Evolutionary conservation across 2,113 vertebrate species (phyloP).

Genomic region (Phalacrocorax pelagicus): DNA sequence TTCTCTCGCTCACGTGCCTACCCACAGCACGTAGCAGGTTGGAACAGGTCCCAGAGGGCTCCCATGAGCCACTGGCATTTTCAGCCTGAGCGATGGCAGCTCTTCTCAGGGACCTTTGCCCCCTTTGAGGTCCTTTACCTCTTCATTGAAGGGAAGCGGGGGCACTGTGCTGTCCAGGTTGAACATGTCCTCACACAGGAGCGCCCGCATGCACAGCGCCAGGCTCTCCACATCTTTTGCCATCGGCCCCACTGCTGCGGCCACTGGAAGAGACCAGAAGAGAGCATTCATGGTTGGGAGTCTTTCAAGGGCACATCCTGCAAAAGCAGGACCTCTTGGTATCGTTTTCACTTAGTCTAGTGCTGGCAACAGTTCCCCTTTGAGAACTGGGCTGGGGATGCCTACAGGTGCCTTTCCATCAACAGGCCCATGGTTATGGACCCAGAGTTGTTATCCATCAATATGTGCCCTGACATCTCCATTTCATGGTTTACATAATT

Average conservation of each 20-base stretch:
- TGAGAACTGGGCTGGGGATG: not conserved
- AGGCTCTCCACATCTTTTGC: slow-evolving; percentile 88
- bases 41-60: not conserved
- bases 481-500: not conserved
- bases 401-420: not conserved
- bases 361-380: not conserved
- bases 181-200: slow-evolving; percentile 90
- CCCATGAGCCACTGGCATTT: rapidly evolving
- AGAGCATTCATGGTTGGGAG: not conserved
- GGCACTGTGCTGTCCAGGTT: slow-evolving; percentile 87
- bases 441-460: not conserved
- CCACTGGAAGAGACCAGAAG: slow-evolving; percentile 26
- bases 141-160: slow-evolving; percentile 84
- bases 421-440: not conserved
- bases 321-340: not conserved
- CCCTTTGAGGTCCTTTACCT: slow-evolving; percentile 65
- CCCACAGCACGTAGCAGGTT: not conserved
- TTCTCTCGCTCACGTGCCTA: not conserved
- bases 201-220: slow-evolving; percentile 83
- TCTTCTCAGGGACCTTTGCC: not conserved
- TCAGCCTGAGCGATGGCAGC: not conserved
- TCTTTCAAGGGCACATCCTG: not conserved
- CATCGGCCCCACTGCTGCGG: slow-evolving; percentile 78
- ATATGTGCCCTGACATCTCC: rapidly evolving
- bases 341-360: not conserved